These are phyloP conservation scores for Xenentodon cancila DNA, from an alignment of 2,797 vertebrate genomes.

Conservation along the genomic window DNA sequence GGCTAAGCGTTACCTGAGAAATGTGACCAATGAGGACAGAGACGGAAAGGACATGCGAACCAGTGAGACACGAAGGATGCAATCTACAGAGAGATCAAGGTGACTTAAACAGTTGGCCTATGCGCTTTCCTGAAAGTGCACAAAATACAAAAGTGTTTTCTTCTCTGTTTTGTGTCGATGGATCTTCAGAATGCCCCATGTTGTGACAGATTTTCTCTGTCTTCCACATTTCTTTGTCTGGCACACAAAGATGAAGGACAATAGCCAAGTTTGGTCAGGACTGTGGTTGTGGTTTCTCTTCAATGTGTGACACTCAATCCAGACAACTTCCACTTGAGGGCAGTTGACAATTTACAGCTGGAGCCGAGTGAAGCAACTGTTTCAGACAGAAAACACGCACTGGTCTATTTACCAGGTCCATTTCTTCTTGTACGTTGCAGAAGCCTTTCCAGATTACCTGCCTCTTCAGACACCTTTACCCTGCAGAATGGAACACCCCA, in stretches of 20 bases:
- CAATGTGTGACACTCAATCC: conserved; percentile 11
- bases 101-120: conserved; percentile 36
- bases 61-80: conserved; percentile 40
- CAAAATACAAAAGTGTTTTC: background rate
- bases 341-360: conserved; percentile 24
- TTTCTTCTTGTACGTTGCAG: conserved; percentile 56
- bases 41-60: conserved; percentile 50
- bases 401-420: conserved; percentile 1
- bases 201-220: conserved; percentile 1
- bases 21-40: conserved; percentile 69
- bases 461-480: conserved; percentile 56
- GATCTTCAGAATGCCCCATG: background rate
- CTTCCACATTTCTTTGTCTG: conserved; percentile 25
- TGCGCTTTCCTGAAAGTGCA: background rate
- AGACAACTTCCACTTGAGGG: conserved; percentile 23
- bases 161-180: background rate
- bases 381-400: conserved; percentile 9
- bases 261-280: conserved; percentile 22
- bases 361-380: conserved; percentile 14
- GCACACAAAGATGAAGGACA: conserved; percentile 25
- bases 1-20: conserved; percentile 71
- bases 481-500: conserved; percentile 73
- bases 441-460: conserved; percentile 78
- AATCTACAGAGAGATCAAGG: conserved; percentile 78
- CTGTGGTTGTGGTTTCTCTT: conserved; percentile 35